These are phyloP conservation scores for Alsophila aescularia DNA, from an alignment of 2,888 invertebrate species.

Conservation along the genomic window DNA sequence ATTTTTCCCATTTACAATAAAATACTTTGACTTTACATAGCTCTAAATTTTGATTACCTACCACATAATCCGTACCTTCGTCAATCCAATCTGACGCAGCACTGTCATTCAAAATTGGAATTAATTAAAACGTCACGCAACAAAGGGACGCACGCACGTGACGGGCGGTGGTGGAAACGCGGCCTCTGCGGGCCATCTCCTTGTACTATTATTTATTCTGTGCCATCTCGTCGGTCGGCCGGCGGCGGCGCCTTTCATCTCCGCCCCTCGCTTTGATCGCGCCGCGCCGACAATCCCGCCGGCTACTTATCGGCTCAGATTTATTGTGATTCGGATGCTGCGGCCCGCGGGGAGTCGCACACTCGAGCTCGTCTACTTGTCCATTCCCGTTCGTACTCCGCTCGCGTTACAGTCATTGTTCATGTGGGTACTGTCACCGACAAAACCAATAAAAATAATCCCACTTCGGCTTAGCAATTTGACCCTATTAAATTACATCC, in stretches of 20 bases:
- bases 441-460: constrained; percentile 36
- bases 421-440: constrained; percentile 56
- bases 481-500: constrained; percentile 28
- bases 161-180: constrained; percentile 71
- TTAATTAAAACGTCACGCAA: constrained; percentile 70
- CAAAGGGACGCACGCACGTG: constrained; percentile 57
- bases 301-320: constrained; percentile 84
- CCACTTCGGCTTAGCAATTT: constrained; percentile 22
- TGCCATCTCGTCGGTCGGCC: no score
- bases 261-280: constrained; percentile 78
- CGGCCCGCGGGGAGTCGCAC: constrained; percentile 66
- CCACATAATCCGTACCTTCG: constrained; percentile 48
- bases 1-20: no score
- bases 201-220: no score
- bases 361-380: constrained; percentile 49
- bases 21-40: no score
- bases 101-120: constrained; percentile 66
- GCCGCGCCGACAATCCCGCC: constrained; percentile 80
- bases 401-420: constrained; percentile 51
- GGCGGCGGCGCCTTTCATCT: constrained; percentile 77
- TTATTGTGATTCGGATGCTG: constrained; percentile 82
- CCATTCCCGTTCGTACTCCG: constrained; percentile 57
- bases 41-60: constrained; percentile 6
- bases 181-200: constrained; percentile 31
- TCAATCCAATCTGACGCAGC: constrained; percentile 58